Conservation (phyloP, 2,797 vertebrate genomes). For the Notamacropus eugenii region DNA sequence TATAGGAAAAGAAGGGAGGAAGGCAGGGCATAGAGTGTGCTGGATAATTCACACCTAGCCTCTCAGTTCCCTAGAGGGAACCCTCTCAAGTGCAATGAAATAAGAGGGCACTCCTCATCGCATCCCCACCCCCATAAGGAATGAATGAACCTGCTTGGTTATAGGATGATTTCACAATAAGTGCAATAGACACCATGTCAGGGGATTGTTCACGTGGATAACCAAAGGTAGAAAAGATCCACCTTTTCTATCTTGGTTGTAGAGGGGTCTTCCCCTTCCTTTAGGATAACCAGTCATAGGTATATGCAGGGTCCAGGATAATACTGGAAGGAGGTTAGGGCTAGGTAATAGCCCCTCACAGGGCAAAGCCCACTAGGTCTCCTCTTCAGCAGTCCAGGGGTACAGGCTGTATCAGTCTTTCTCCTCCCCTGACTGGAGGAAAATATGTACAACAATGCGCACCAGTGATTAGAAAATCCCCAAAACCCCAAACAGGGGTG, state of each 20-base stretch:
- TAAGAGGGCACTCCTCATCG: slow-evolving; percentile 21
- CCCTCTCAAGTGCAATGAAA: slow-evolving; percentile 66
- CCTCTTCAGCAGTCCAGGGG: slow-evolving; percentile 66
- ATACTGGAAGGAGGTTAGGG: slow-evolving; percentile 51
- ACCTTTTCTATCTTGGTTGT: background rate
- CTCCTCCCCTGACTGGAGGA: slow-evolving; percentile 64
- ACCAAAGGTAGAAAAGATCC: background rate
- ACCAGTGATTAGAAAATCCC: slow-evolving; percentile 71
- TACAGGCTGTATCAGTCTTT: slow-evolving; percentile 63
- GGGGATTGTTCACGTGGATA: slow-evolving; percentile 36
- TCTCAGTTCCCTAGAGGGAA: slow-evolving; percentile 30
- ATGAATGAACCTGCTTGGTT: slow-evolving; percentile 29
- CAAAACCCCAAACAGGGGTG: slow-evolving; percentile 58
- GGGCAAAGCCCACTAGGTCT: slow-evolving; percentile 65
- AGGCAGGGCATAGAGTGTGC: slow-evolving; percentile 21
- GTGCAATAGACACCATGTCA: slow-evolving; percentile 46
- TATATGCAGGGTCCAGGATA: slow-evolving; percentile 54
- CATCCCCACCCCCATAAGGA: slow-evolving; percentile 26
- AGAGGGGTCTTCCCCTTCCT: slow-evolving; percentile 2
- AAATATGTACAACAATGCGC: slow-evolving; percentile 65
- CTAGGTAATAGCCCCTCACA: slow-evolving; percentile 57
- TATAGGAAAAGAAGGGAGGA: background rate
- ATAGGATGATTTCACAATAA: slow-evolving; percentile 37
- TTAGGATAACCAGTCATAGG: slow-evolving; percentile 58
- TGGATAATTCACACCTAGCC: slow-evolving; percentile 59